phyloP scores from a whole-genome alignment of 2,797 vertebrate genomes.

The Platalea minor region DNA sequence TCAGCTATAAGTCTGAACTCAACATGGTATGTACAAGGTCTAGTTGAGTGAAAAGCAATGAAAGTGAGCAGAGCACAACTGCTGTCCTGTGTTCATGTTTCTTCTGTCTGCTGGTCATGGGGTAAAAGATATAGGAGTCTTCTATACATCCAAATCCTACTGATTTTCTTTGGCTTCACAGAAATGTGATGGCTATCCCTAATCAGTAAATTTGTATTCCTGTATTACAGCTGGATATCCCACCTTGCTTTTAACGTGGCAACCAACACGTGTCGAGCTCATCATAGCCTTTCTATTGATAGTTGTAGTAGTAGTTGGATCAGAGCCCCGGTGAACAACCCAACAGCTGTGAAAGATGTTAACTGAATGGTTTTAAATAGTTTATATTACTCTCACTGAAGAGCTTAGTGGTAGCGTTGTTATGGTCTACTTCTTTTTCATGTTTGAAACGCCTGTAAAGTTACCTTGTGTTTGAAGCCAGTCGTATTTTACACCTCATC shows the following conservation, averaged over 20 bases:
- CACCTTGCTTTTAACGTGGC: background rate
- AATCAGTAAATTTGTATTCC: background rate
- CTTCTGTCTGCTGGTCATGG: background rate
- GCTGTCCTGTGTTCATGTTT: background rate
- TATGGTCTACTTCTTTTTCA: background rate
- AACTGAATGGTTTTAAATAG: background rate
- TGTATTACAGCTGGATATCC: background rate
- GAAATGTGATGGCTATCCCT: background rate
- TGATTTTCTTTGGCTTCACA: background rate
- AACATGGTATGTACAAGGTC: background rate
- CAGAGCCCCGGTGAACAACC: background rate
- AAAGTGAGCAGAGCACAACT: background rate
- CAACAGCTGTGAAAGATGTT: slow-evolving; percentile 19
- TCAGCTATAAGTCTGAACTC: background rate
- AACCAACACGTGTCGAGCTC: background rate
- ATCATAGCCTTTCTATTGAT: background rate
- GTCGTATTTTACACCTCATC: background rate
- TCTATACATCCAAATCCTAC: background rate
- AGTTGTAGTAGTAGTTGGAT: background rate
- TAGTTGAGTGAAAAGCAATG: background rate
- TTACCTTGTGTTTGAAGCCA: background rate
- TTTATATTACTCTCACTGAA: slow-evolving; percentile 7
- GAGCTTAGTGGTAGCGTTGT: background rate
- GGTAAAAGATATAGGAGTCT: background rate
- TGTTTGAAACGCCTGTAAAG: background rate